These are phyloP conservation scores for Callaeas wilsoni DNA, from an alignment of 2,113 vertebrate genomes.

Conservation along the genomic window DNA sequence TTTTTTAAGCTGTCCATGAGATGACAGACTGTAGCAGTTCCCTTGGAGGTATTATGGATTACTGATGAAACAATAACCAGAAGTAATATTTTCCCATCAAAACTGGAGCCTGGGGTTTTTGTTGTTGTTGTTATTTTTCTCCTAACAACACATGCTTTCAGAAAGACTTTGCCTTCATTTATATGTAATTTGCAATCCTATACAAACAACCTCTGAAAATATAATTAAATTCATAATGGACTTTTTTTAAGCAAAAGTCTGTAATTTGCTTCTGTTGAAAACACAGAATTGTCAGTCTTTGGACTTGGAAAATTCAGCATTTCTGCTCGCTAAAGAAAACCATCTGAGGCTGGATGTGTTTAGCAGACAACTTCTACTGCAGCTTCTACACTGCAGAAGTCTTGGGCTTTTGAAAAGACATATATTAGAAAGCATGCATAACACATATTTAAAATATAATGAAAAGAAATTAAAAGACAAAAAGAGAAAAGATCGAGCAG, in stretches of 20 bases:
- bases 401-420: background rate
- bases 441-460: background rate
- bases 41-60: slow-evolving; percentile 64
- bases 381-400: background rate
- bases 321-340: background rate
- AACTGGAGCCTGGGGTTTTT: slow-evolving; percentile 29
- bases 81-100: slow-evolving; percentile 64
- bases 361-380: background rate
- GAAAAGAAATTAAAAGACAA: background rate
- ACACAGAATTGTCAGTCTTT: background rate
- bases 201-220: background rate
- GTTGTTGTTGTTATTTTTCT: slow-evolving; percentile 26
- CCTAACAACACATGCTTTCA: background rate
- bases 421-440: background rate
- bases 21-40: slow-evolving; percentile 65
- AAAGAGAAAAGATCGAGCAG: background rate
- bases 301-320: background rate
- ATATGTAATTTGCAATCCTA: background rate
- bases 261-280: background rate
- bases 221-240: slow-evolving; percentile 7
- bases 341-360: background rate
- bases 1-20: slow-evolving; percentile 56
- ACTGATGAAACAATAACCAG: slow-evolving; percentile 67
- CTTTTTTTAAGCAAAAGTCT: background rate
- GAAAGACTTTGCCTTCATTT: slow-evolving; percentile 8